Evolutionary conservation across 2,113 vertebrate species (phyloP).

Genomic region (Plecturocebus donacophilus): DNA sequence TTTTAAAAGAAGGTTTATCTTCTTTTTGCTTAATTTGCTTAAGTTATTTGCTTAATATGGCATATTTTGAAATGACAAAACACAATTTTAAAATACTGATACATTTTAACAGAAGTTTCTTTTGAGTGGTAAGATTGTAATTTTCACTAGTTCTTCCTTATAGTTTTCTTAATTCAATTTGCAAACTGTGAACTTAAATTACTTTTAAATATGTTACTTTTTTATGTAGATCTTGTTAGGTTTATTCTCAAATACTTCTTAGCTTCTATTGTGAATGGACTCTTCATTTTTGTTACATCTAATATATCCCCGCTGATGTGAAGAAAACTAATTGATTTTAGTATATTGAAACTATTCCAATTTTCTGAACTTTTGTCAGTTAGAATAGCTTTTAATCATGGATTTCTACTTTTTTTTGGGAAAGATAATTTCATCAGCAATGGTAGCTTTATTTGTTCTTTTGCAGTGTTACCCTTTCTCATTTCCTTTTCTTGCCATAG

Average conservation of each 20-base stretch:
- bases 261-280: not conserved
- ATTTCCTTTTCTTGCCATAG: conserved; percentile 51
- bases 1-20: not conserved
- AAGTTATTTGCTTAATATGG: not conserved
- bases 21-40: not conserved
- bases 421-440: not conserved
- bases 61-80: not conserved
- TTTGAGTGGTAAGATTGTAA: not conserved
- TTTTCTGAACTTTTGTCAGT: conserved; percentile 23
- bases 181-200: not conserved
- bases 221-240: not conserved
- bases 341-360: not conserved
- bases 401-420: not conserved
- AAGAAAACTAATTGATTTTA: not conserved
- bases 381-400: conserved; percentile 14
- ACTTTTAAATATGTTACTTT: not conserved
- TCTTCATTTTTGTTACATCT: not conserved
- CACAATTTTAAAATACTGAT: not conserved
- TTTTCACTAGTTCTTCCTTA: not conserved
- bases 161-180: not conserved
- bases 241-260: not conserved
- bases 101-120: not conserved
- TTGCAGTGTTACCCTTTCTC: not conserved
- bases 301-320: not conserved
- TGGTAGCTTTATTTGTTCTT: not conserved